phyloP scores from a whole-genome alignment of 2,888 invertebrate genomes.

The Eupithecia tripunctaria region DNA sequence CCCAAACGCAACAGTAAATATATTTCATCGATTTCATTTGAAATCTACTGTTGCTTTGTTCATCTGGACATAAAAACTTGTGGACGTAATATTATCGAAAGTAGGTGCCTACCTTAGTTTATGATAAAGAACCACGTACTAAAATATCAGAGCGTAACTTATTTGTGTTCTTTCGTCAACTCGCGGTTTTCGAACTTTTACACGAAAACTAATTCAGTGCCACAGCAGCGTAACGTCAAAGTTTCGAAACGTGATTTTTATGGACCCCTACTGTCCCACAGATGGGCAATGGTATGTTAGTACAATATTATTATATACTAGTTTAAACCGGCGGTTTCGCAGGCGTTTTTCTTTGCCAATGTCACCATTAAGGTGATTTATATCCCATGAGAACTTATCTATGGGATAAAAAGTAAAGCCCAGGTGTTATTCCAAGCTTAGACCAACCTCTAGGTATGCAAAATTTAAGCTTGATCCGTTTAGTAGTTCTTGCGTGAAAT shows the following conservation, averaged over 20 bases:
- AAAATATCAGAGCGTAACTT: slow-evolving; percentile 39
- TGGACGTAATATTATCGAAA: slow-evolving; percentile 28
- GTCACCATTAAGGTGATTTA: no score
- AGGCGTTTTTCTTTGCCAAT: no score
- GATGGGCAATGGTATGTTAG: background rate
- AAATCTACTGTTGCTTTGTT: no score
- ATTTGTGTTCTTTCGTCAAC: background rate
- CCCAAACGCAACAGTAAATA: background rate
- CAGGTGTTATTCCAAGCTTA: no score
- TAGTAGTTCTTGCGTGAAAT: no score
- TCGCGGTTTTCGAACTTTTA: slow-evolving; percentile 24
- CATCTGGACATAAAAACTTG: slow-evolving; percentile 28
- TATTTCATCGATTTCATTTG: background rate
- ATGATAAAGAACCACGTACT: slow-evolving; percentile 29
- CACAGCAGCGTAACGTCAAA: background rate
- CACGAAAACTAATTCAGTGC: background rate
- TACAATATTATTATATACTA: no score
- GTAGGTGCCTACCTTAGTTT: slow-evolving; percentile 7
- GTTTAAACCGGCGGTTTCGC: no score
- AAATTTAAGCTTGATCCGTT: no score
- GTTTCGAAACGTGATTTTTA: background rate
- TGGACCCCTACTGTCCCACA: background rate
- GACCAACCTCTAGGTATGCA: no score
- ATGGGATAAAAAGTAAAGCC: no score
- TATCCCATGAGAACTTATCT: no score